phyloP scores from a whole-genome alignment of 2,797 vertebrate genomes.

The Pyrocephalus nanus region DNA sequence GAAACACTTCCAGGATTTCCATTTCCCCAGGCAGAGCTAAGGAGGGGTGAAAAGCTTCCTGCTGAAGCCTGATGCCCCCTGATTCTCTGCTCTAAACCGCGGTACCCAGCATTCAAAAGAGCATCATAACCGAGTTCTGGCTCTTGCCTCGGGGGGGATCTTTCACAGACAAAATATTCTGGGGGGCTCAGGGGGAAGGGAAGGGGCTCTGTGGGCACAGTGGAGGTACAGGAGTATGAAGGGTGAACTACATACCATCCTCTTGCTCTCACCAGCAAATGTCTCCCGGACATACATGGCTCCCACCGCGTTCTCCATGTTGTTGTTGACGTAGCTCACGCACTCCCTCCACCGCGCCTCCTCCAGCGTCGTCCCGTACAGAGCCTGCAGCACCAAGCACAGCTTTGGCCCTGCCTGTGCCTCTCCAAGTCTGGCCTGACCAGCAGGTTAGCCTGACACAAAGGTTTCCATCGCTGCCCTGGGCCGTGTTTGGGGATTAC shows the following conservation, averaged over 20 bases:
- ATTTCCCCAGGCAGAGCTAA: neutral
- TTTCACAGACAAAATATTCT: rapidly evolving
- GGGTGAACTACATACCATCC: constrained; percentile 81
- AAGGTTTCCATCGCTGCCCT: neutral
- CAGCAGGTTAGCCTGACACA: neutral
- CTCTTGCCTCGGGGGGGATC: neutral
- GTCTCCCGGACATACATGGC: constrained; percentile 90
- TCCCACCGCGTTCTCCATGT: constrained; percentile 95
- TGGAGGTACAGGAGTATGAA: constrained; percentile 18
- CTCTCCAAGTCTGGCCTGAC: neutral
- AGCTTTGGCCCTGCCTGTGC: neutral
- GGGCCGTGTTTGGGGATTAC: neutral
- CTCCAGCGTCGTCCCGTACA: constrained; percentile 91
- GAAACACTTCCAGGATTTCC: neutral
- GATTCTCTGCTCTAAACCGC: neutral
- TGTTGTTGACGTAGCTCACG: constrained; percentile 91
- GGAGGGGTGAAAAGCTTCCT: neutral
- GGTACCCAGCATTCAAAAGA: neutral
- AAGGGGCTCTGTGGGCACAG: neutral
- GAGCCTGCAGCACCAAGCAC: constrained; percentile 73
- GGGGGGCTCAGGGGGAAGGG: neutral
- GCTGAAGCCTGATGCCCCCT: neutral
- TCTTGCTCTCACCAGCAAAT: constrained; percentile 93
- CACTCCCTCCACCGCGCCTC: constrained; percentile 95
- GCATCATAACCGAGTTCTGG: neutral